Evolutionary conservation across 2,888 invertebrate species (phyloP), one percentile per base, ranked within the genome.

Genomic region (Portevinia maculata): DNA sequence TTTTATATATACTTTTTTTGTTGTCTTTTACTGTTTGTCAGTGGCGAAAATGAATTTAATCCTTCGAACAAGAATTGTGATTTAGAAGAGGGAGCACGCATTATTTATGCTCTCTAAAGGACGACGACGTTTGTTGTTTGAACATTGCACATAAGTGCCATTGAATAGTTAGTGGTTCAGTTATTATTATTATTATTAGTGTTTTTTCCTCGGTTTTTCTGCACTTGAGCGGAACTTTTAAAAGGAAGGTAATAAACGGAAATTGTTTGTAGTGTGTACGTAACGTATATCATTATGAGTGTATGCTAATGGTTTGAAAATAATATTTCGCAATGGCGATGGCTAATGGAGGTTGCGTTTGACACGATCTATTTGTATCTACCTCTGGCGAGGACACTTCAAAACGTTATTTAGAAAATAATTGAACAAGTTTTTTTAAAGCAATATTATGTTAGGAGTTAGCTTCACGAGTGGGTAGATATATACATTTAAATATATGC

Each of bases 121-220:
- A 71, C 65, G 60, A 57, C 57, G 60, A 67, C 67, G 44, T 65
- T 46, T 65, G 59, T 60, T 60, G 37, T 59, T 70, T 46, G 60
- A 52, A 44, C 62, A 46, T 44, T 60, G 41, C 74, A 67, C 67
- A 59, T 67, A 67, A 83, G 81, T 76, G 71, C 53, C 60, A 64
- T 83, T 60, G 65, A 83, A 73, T 83, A 73, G 83, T 83, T 83
- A 83, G 78, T 83, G 81, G 81, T 76, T 83, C 46, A 53, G 65
- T 76, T 76, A 67, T 83, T 60, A 67, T 83, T 30, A 60, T 52
- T 55, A 37, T n/a, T 57, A 28, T 11, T 19, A 28, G 17, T 11
- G 50, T 37, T 34, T 19, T 46, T 41, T 15, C 19, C 39, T n/a
- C 39, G 34, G 17, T 52, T 59, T 55, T 30, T 46, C 19, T 19